Evolutionary conservation across 2,113 vertebrate genomes (phyloP), one percentile per base, ranked within the genome.

Genomic region (Sisor rabdophorus): DNA sequence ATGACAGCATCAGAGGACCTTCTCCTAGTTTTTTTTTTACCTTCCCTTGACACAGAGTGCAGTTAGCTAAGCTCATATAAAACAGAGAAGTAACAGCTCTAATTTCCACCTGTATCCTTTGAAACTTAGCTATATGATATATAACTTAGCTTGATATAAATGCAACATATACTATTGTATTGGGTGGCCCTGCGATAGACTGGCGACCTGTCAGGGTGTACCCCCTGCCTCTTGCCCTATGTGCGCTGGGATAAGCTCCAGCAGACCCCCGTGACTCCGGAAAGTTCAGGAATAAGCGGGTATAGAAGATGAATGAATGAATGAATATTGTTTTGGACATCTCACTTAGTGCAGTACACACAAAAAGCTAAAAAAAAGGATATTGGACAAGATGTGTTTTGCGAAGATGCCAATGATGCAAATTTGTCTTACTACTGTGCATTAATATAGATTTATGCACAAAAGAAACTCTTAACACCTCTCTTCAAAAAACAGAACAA

Each of bases 11-110:
- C 71, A 54, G 19, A 54, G 12, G 54, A 60, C 58, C n/a, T 54
- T 20, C 28, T 24, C 54, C 40, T 32, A 52, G 60, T 72, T 76
- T 72, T 82, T 82, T n/a, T 30, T 68, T 72, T 55, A 54, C 16
- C 68, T 52, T 54, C 55, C 22, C 26, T 48, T 30, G 40, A 55
- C 16, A 73, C 58, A 56, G 22, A 54, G 20, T 71, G 32, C 71
- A 76, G 65, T 28, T 4, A 52, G 68, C 15, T 30, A 28, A 17
- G 36, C 69, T 67, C 69, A 56, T 52, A 58, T 48, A 63, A 71
- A 71, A 50, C 16, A 55, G 3, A 24, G 32, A 22, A 69, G 24
- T 32, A 44, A 17, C 6, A 20, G 28, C 50, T 20, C 2, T 22
- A 74, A 20, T 69, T 50, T 19, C 26, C 53, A 73, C 70, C 54